Base-by-base conservation (phyloP, 1,140 invertebrate genomes). In the Zaprionus ghesquierei region DNA sequence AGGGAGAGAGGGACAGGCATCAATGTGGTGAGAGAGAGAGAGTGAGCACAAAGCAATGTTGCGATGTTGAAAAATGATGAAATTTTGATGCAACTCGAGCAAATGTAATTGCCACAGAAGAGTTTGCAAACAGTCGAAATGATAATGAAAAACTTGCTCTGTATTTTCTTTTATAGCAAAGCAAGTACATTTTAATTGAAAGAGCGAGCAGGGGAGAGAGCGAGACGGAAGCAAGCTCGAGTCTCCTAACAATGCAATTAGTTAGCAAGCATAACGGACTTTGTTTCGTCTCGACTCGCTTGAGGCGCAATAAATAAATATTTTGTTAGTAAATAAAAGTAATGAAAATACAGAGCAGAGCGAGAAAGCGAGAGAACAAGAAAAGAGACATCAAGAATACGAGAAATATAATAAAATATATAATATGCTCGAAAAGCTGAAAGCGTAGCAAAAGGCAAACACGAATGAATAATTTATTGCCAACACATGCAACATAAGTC, bases 391-490 rank as follows among this genome's bases (percentile, higher is more conserved):
- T 31, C 5, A 49, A 50, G 49, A 54, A 13, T 15, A 13, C 13
- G 62, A 60, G n/a, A 72, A 69, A 56, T 79, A 81, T 79, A 41
- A 63, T 75, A 77, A 81, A 41, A 41, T 41, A 41, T 75, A 68
- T 75, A 65, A 84, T 74, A 68, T 61, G 62, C 55, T 46, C 59
- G 35, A 54, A 63, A 27, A 58, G 41, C 46, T 64, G 38, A 44
- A 31, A 49, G 58, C 29, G 23, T 38, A 54, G 55, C 63, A 54
- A 49, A 76, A 41, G 56, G 61, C 72, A 69, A 77, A 60, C 33
- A 64, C 59, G 63, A 79, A 81, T 87, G 80, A 70, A 81, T 70
- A 79, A 87, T 74, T 79, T 89, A 70, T 79, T 63, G 50, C 13
- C 12, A 78, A 60, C 65, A 79, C 73, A 85, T 79, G 64, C 55